Base-by-base conservation (phyloP, 2,113 vertebrate species). In the Pygoscelis antarcticus region DNA sequence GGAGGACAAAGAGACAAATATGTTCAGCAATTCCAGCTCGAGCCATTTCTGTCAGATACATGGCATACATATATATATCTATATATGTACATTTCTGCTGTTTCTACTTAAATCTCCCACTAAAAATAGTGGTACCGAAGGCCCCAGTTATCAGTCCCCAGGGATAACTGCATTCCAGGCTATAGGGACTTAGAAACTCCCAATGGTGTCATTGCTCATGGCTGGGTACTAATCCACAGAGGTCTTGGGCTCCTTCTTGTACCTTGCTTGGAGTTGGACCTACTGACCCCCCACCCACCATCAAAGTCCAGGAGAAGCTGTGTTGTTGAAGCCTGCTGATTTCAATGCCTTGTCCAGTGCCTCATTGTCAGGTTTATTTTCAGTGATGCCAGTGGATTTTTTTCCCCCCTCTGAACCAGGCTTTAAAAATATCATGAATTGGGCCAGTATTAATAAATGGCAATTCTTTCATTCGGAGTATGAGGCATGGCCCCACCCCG, bases 401-500 rank as follows among this genome's bases (percentile, higher is more conserved):
- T 77, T 30, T 8, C 9, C 2, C 4, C 3, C 1, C 34, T 44
- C 46, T 71, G 27, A 92, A 40, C 7, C 9, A 55, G 36, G 30
- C 60, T 91, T 94, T 40, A 60, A 87, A 80, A 89, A 55, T 54
- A n/a, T 21, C 26, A 71, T 38, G 47, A 92, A 26, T 1, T 60
- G n/a, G 55, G 52, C 20, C 52, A 76, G 7, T 22, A 5, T 40
- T 87, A 49, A 61, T 61, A 57, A 83, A 75, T 40, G 25, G 46
- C 29, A 52, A 34, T 21, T 70, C 36, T 52, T 82, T 52, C 87
- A 11, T n/a, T 75, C 36, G 61, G 38, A 57, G 44, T 14, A 11
- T 0, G 0, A 81, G 30, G 47, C 47, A 65, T 32, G 0, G 0
- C 30, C 52, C 9, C 40, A 76, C 36, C 22, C 38, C 2, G 0